Evolutionary conservation across 2,797 vertebrate genomes (phyloP).

Genomic region (Carapus acus): DNA sequence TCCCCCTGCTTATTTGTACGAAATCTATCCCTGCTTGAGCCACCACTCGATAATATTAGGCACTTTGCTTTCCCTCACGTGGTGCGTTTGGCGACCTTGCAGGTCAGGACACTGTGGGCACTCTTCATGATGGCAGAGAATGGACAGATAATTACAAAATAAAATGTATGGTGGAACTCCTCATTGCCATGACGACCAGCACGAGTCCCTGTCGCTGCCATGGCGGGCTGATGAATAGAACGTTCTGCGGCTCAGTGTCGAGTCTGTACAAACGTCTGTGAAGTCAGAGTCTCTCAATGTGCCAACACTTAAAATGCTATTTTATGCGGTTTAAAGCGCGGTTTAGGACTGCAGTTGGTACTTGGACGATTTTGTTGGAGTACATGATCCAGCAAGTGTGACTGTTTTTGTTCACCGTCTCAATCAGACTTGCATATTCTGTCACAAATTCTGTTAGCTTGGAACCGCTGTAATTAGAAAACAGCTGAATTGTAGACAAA

Average conservation of each 20-base stretch:
- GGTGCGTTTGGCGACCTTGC: background rate
- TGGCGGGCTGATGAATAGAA: constrained; percentile 8
- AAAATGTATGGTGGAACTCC: background rate
- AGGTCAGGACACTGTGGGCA: background rate
- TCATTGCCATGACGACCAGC: constrained; percentile 5
- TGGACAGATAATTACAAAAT: background rate
- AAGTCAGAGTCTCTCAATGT: too few species aligned
- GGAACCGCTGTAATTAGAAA: background rate
- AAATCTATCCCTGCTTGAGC: background rate
- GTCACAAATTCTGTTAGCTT: background rate
- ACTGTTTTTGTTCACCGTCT: background rate
- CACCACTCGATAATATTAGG: too few species aligned
- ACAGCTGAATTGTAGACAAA: background rate
- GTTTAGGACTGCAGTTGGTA: too few species aligned
- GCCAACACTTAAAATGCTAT: too few species aligned
- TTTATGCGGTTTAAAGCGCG: too few species aligned
- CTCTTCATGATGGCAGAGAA: background rate
- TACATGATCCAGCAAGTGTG: background rate
- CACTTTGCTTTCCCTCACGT: background rate
- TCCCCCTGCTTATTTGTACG: background rate
- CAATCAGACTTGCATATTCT: too few species aligned
- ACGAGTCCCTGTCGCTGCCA: background rate
- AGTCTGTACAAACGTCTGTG: too few species aligned
- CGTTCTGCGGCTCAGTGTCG: background rate
- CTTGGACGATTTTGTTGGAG: too few species aligned